Base-by-base conservation (phyloP, 2,888 invertebrate genomes). In the Lasioglossum lativentre region DNA sequence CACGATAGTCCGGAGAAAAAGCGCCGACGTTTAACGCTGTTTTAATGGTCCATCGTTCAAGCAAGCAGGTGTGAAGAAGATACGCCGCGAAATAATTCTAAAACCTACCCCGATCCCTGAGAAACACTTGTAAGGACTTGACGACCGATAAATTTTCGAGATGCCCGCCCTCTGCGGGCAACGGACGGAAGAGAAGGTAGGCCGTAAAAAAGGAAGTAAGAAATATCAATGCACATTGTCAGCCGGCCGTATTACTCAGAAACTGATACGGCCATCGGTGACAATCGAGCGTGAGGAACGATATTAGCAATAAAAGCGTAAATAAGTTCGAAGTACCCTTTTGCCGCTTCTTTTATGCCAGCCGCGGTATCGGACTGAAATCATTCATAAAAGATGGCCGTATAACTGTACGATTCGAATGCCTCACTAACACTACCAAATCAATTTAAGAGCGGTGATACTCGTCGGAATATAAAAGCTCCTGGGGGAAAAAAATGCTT, bases 231-330 rank as follows among this genome's bases (percentile, higher is more conserved):
- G 82, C 82, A 72, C 74, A 78, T 72, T 83, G 79, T 63, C 74
- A 34, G 66, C 40, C 66, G 52, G 40, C 73, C 27, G 27, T 66
- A 63, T 34, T 74, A 75, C 70, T 80, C 45, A n/a, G 59, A 45
- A 78, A 85, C 77, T 72, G 89, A 83, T 83, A 86, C 79, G 82
- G 45, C 82, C 74, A 77, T 81, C 71, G 45, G 66, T 75, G 71
- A 90, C 83, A 86, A 88, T 86, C 83, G 89, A 89, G 81, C 86
- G 82, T 85, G 85, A 88, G 85, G 72, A 86, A 86, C 83, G 86
- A 89, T 90, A 89, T 89, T 89, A 89, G 90, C 82, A 89, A 89
- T 88, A 86, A 90, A 89, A 80, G 76, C 85, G 81, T 85, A 85
- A 89, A 89, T 84, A 82, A 85, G 83, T 78, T 76, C 73, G 27